These are phyloP conservation scores for Watsonalla cultraria DNA, from an alignment of 2,888 invertebrate genomes.

Conservation along the genomic window DNA sequence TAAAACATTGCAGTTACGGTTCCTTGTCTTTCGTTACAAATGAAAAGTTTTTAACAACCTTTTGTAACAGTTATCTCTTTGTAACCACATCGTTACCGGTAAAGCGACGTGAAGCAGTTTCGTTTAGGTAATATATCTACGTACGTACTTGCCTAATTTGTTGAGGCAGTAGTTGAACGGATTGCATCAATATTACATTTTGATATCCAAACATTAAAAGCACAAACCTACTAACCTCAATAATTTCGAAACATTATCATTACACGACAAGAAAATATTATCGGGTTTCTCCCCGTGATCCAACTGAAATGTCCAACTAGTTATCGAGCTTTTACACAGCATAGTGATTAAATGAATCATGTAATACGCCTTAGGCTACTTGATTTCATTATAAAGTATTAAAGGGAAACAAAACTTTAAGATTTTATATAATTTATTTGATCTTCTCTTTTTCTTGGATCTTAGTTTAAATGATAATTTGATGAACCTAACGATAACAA, in stretches of 20 bases:
- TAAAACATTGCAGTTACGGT: conserved; percentile 12
- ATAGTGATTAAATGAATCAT: too few relatives aligned
- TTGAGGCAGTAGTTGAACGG: conserved; percentile 15
- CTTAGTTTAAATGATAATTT: too few relatives aligned
- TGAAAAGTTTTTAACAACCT: neutral
- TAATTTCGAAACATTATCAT: conserved; percentile 17
- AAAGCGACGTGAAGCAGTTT: conserved; percentile 1
- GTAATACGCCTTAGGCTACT: too few relatives aligned
- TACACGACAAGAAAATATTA: neutral
- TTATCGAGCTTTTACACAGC: too few relatives aligned
- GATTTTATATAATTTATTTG: too few relatives aligned
- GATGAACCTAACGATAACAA: too few relatives aligned
- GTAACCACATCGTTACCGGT: conserved; percentile 6
- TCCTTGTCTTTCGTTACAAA: neutral
- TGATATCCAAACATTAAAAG: conserved; percentile 26
- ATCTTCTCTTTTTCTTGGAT: too few relatives aligned
- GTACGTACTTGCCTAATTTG: conserved; percentile 9
- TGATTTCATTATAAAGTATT: too few relatives aligned
- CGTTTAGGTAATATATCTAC: conserved; percentile 2
- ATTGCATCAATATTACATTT: conserved; percentile 13
- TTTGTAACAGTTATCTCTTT: neutral
- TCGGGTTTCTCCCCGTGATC: neutral
- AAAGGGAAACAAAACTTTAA: too few relatives aligned
- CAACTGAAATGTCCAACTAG: too few relatives aligned
- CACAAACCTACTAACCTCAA: conserved; percentile 40